Evolutionary conservation across 1,140 invertebrate species (phyloP), one percentile per base, ranked within the genome.

Genomic region (Whitmania pigra): DNA sequence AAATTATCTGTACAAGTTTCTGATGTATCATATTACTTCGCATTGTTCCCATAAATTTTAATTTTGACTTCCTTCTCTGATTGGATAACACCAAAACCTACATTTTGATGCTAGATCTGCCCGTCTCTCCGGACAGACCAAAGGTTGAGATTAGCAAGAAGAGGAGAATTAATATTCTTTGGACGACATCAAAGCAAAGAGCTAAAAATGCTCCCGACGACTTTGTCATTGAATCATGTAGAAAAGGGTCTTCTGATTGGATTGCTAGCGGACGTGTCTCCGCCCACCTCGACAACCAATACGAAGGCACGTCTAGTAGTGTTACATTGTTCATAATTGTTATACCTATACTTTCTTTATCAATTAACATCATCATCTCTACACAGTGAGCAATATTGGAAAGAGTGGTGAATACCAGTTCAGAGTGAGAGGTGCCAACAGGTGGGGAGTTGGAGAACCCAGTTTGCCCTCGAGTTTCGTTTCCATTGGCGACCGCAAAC

Each of bases 401-500:
- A 49, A 1, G 43, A 49, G 53, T 53, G 53, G 53, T n/a, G 69
- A 70, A 53, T 54, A 70, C n/a, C 31, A 70, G 7, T 70, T 70
- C 29, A 36, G 69, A 9, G 69, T 70, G 3, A 25, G 40, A 22
- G 69, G 36, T 4, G 49, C 18, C 31, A 70, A 70, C 43, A 40
- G n/a, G n/a, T 36, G 20, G 5, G 69, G 69, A 22, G 17, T 27
- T 17, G 49, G 69, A 17, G 20, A 70, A 11, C 43, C 69, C 7
- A 70, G 69, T 31, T 49, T 53, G 2, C 69, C 69, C 17, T 70
- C 69, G n/a, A 25, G 20, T 25, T 49, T 25, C 53, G 69, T 70
- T 18, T 25, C 49, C 22, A 22, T 53, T 18, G 49, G 53, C 25
- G 29, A 25, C 69, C 40, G 53, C 7, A 36, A 36, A 15, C 22